Base-by-base conservation (phyloP, 2,888 invertebrate genomes). In the Cryptocheilus praepositus region DNA sequence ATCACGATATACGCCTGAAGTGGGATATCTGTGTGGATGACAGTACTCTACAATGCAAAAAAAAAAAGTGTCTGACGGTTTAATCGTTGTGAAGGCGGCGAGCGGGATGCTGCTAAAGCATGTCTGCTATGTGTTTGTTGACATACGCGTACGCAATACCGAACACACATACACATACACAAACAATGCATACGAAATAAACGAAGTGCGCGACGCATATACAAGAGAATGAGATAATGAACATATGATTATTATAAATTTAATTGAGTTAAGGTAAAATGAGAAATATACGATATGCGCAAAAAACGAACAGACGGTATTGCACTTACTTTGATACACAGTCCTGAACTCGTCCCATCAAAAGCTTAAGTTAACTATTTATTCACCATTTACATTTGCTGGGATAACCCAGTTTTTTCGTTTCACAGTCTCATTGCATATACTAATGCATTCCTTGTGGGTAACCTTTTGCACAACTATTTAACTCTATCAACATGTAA, bases 251-350 rank as follows among this genome's bases (percentile, higher is more conserved):
- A 84, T 84, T 83, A 84, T 81, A 82, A 81, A 84, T 79, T 81
- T 79, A 81, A 81, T 79, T 83, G 81, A 83, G 72, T 82, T 82
- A 85, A 83, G 82, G 77, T 86, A 86, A 84, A 36, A 81, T 85
- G 86, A 85, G 78, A 86, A 83, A 86, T 86, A 86, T 85, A 86
- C 85, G 83, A 85, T 83, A 86, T 85, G 83, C 86, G 83, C 84
- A 84, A 84, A 80, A 79, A 84, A 81, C 74, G 72, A 81, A 74
- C 65, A 25, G 68, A 70, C 36, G 36, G 11, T 8, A 5, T 36
- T 11, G 36, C 36, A 36, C 36, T 36, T 36, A 36, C 36, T 36
- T 36, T 36, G 3, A 36, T 36, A 7, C 13, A 36, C 36, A 36
- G 36, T 36, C 36, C 36, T 36, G 36, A 7, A 2, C 36, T 36